These are phyloP conservation scores for Gymnodraco acuticeps DNA, from an alignment of 2,797 vertebrate species.

Conservation along the genomic window DNA sequence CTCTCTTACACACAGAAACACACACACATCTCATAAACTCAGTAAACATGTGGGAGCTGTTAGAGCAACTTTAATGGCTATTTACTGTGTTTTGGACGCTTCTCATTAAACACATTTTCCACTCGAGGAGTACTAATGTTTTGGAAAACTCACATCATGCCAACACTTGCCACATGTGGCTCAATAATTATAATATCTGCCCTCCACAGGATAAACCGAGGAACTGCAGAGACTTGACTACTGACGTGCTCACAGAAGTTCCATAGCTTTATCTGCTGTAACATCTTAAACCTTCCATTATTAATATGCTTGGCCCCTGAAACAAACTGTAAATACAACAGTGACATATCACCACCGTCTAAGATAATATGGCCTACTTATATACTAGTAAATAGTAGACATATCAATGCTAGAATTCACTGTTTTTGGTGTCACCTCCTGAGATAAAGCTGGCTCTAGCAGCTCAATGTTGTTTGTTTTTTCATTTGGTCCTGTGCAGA, in stretches of 20 bases:
- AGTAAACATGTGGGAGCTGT: conserved; percentile 87
- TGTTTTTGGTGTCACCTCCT: background rate
- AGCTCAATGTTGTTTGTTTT: background rate
- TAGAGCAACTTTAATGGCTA: conserved; percentile 85
- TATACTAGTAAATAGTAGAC: background rate
- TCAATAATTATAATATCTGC: conserved; percentile 60
- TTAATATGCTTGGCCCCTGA: background rate
- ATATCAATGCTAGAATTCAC: background rate
- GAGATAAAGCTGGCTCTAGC: background rate
- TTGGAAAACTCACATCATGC: conserved; percentile 83
- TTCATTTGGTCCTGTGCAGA: background rate
- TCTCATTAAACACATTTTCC: conserved; percentile 88
- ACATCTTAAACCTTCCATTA: background rate
- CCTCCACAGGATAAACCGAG: conserved; percentile 43
- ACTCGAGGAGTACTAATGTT: conserved; percentile 85
- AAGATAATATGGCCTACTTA: background rate
- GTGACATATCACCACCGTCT: background rate
- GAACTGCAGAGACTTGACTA: conserved; percentile 27
- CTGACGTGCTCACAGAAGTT: background rate
- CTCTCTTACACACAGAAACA: conserved; percentile 60
- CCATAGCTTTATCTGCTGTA: background rate
- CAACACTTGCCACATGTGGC: conserved; percentile 76
- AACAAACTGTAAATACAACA: background rate
- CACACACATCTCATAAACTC: conserved; percentile 83
- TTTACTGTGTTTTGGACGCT: conserved; percentile 86